Conservation (phyloP, 2,797 vertebrate species). For the Eutrigla gurnardus region DNA sequence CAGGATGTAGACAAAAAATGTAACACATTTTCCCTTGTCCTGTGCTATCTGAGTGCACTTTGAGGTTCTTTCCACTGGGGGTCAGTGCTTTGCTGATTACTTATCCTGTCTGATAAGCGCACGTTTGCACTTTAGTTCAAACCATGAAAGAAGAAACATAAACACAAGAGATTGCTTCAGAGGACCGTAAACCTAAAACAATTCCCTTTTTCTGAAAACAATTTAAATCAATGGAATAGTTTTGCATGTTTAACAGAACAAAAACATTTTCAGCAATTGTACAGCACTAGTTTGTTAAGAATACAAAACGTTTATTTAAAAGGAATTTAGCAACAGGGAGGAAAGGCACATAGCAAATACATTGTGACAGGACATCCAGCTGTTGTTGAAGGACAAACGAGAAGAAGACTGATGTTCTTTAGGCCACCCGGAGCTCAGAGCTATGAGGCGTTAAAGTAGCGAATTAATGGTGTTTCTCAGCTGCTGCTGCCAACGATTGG, state of each 20-base stretch:
- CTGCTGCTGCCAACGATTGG: too few relatives aligned
- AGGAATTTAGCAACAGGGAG: constrained; percentile 14
- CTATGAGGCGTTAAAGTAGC: background rate
- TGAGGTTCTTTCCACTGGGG: constrained; percentile 10
- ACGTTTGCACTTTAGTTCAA: background rate
- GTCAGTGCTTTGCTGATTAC: constrained; percentile 37
- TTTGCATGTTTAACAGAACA: background rate
- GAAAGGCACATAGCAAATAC: background rate
- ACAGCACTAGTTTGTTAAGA: background rate
- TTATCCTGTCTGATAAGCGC: background rate
- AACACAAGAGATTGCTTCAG: background rate
- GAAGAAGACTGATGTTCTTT: background rate
- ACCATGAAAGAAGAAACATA: background rate
- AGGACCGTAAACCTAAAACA: too few relatives aligned
- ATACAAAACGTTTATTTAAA: constrained; percentile 24
- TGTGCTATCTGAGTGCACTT: background rate
- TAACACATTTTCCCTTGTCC: background rate
- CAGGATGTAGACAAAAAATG: background rate
- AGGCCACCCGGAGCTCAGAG: too few relatives aligned
- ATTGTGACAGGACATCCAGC: background rate
- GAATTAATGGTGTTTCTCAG: background rate
- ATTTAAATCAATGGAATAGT: background rate
- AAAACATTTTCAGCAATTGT: background rate
- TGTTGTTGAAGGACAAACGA: background rate
- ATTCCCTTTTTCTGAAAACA: background rate